Evolutionary conservation across 2,888 invertebrate species (phyloP).

Genomic region (Anagyrus pseudococci): DNA sequence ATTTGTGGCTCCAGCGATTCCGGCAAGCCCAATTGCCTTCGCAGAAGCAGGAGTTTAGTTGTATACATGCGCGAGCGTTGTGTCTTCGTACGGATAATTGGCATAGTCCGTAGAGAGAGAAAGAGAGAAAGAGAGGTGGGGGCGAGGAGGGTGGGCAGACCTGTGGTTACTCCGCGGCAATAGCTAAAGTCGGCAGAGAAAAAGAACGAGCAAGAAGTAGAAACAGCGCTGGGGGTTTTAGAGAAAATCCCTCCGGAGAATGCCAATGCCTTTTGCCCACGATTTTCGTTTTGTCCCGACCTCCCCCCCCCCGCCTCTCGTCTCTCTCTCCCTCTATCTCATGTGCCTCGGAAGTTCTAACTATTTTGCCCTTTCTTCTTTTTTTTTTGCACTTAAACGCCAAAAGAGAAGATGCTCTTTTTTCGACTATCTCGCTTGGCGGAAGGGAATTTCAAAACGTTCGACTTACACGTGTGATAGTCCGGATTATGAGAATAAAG

Average conservation of each 20-base stretch:
- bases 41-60: constrained; percentile 21
- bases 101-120: constrained; percentile 30
- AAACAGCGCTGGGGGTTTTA: constrained; percentile 43
- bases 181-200: constrained; percentile 24
- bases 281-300: constrained; percentile 32
- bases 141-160: constrained; percentile 6
- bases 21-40: constrained; percentile 33
- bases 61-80: constrained; percentile 19
- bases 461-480: no score
- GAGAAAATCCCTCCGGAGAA: constrained; percentile 40
- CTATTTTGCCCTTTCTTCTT: background rate
- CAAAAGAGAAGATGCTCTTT: constrained; percentile 4
- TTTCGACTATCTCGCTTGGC: background rate
- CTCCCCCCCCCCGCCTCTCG: no score
- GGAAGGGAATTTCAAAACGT: constrained; percentile 17
- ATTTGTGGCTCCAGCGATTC: constrained; percentile 25
- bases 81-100: constrained; percentile 39
- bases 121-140: no score
- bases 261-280: constrained; percentile 20
- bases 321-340: no score
- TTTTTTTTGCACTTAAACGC: background rate
- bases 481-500: no score
- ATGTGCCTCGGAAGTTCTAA: background rate
- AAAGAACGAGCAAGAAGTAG: constrained; percentile 38
- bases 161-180: constrained; percentile 37